Evolutionary conservation across 1,140 invertebrate species (phyloP).

Genomic region (Melipona quadrifasciata): DNA sequence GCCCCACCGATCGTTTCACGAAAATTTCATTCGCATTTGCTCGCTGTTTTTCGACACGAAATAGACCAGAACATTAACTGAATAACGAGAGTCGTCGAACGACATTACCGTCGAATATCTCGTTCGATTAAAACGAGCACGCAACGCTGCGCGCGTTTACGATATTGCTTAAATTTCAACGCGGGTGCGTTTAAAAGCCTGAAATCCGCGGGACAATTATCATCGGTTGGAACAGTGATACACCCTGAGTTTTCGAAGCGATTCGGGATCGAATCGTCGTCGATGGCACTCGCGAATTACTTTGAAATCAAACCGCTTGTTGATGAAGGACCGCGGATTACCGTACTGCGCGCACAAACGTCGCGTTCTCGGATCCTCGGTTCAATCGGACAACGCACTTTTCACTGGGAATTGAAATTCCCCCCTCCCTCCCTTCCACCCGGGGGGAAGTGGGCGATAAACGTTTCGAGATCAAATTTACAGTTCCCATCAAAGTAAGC

Average conservation of each 20-base stretch:
- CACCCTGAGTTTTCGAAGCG: neutral
- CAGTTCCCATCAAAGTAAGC: neutral
- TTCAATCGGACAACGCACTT: neutral
- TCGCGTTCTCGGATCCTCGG: neutral
- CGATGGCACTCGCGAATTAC: conserved; percentile 21
- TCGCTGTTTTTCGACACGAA: neutral
- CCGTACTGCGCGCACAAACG: neutral
- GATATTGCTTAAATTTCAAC: neutral
- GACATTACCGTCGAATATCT: neutral
- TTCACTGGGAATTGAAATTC: neutral
- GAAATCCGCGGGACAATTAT: neutral
- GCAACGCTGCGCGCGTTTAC: neutral
- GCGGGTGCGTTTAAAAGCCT: neutral
- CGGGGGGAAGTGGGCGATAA: neutral
- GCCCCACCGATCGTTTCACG: neutral
- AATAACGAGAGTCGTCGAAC: neutral
- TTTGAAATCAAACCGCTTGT: conserved; percentile 7
- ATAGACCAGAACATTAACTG: neutral
- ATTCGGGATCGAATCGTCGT: conserved; percentile 15
- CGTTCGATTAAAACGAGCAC: neutral
- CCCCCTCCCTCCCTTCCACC: too few species aligned
- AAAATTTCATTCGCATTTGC: neutral
- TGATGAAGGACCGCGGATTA: conserved; percentile 7
- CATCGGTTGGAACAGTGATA: neutral
- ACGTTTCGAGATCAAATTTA: neutral